Evolutionary conservation across 2,113 vertebrate genomes (phyloP).

Genomic region (Percopsis transmontana): DNA sequence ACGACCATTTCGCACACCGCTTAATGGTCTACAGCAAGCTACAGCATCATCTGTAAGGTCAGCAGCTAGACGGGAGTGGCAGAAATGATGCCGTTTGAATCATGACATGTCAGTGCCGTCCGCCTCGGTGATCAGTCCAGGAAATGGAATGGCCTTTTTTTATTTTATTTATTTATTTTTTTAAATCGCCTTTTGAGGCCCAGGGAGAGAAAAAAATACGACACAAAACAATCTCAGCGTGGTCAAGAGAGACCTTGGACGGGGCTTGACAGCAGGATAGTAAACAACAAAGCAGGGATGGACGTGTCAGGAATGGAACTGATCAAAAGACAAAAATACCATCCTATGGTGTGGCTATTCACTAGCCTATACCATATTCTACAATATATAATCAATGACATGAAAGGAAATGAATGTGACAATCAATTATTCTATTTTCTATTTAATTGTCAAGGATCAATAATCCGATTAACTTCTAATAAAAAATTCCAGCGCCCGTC

Average conservation of each 20-base stretch:
- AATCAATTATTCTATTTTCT: slow-evolving; percentile 8
- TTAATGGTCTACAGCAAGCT: slow-evolving; percentile 75
- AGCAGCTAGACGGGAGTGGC: slow-evolving; percentile 71
- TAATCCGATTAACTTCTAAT: neutral
- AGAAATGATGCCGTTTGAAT: slow-evolving; percentile 81
- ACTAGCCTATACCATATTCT: neutral
- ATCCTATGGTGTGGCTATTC: slow-evolving; percentile 10
- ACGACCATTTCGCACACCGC: slow-evolving; percentile 62
- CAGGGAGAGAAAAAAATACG: slow-evolving; percentile 64
- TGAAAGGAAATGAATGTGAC: slow-evolving; percentile 14
- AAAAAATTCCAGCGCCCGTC: neutral
- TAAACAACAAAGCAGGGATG: slow-evolving; percentile 61
- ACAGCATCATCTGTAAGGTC: slow-evolving; percentile 81
- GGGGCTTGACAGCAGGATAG: slow-evolving; percentile 56
- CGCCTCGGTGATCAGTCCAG: slow-evolving; percentile 78
- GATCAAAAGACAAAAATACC: slow-evolving; percentile 11
- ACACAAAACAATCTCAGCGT: slow-evolving; percentile 68
- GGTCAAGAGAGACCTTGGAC: slow-evolving; percentile 67
- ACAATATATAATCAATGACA: slow-evolving; percentile 6
- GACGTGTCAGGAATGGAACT: slow-evolving; percentile 36
- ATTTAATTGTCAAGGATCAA: too few relatives aligned
- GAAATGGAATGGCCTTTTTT: slow-evolving; percentile 72
- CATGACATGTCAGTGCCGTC: slow-evolving; percentile 77
- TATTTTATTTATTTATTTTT: neutral
- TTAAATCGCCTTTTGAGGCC: slow-evolving; percentile 56